phyloP scores from a whole-genome alignment of 2,113 vertebrate species.

The Saccopteryx leptura region DNA sequence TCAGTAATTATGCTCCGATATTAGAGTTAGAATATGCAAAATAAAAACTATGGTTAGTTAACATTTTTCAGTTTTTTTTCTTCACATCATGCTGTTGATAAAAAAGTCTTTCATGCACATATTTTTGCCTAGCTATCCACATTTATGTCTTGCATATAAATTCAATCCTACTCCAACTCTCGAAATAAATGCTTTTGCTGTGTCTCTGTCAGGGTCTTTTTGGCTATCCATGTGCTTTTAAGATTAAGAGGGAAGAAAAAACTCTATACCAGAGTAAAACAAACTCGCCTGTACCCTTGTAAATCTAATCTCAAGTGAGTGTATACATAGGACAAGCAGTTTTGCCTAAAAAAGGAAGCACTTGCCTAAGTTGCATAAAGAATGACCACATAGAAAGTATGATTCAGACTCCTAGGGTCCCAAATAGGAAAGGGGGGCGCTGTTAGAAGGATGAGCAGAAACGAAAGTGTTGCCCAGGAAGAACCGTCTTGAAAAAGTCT shows the following conservation, averaged over 20 bases:
- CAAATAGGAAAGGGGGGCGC: neutral
- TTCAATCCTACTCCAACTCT: neutral
- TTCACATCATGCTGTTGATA: constrained; percentile 62
- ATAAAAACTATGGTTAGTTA: constrained; percentile 79
- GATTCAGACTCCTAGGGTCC: neutral
- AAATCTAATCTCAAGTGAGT: constrained; percentile 54
- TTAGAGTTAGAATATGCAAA: constrained; percentile 78
- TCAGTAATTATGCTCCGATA: constrained; percentile 79
- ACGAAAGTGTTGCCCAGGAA: neutral
- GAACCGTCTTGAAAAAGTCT: neutral
- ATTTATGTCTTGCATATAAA: constrained; percentile 29
- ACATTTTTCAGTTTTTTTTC: constrained; percentile 63
- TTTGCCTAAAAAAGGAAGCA: constrained; percentile 75
- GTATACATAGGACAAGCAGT: neutral
- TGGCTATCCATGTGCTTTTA: constrained; percentile 60
- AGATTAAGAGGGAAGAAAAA: constrained; percentile 4
- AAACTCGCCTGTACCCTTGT: neutral
- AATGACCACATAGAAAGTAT: constrained; percentile 58
- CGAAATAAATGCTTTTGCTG: constrained; percentile 62
- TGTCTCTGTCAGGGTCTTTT: neutral
- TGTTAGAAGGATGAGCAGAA: neutral
- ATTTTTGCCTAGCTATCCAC: neutral
- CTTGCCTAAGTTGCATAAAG: constrained; percentile 28
- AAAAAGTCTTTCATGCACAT: constrained; percentile 42
- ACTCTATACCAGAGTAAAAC: constrained; percentile 34